Conservation (phyloP, 2,888 invertebrate species). For the Palloptera scutellata region DNA sequence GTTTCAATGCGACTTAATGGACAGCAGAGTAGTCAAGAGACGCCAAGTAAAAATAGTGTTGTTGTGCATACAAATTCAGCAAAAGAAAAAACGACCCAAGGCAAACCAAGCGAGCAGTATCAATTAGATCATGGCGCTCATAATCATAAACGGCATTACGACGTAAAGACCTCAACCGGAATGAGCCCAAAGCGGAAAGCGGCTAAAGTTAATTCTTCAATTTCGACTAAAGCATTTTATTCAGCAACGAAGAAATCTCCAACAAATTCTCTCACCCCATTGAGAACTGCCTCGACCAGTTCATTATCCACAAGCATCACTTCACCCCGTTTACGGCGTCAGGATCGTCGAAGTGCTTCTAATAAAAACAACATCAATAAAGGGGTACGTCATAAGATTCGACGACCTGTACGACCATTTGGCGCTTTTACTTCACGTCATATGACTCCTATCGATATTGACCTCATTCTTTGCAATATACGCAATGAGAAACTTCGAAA, state of each 20-base stretch:
- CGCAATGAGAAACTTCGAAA: constrained; percentile 56
- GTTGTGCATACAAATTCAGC: constrained; percentile 29
- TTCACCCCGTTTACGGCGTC: constrained; percentile 16
- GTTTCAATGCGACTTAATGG: constrained; percentile 55
- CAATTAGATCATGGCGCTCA: constrained; percentile 5
- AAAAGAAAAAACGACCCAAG: constrained; percentile 16
- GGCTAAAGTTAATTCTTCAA: constrained; percentile 36
- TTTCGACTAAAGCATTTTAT: constrained; percentile 51
- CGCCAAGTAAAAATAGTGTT: constrained; percentile 6
- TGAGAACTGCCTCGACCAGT: background rate
- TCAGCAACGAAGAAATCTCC: constrained; percentile 36
- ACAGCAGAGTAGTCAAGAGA: constrained; percentile 30
- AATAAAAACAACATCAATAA: constrained; percentile 47
- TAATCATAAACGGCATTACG: constrained; percentile 37
- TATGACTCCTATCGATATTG: constrained; percentile 43
- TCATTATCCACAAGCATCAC: constrained; percentile 13
- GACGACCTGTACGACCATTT: constrained; percentile 38
- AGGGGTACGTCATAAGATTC: constrained; percentile 57
- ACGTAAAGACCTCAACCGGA: constrained; percentile 15
- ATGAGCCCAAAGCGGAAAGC: constrained; percentile 39
- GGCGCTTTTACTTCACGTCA: constrained; percentile 10
- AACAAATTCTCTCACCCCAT: background rate
- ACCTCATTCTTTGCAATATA: constrained; percentile 51
- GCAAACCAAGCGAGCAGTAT: constrained; percentile 19
- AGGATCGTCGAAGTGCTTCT: constrained; percentile 19